Evolutionary conservation across 2,797 vertebrate genomes (phyloP), one percentile per base, ranked within the genome.

Genomic region (Helostoma temminkii): DNA sequence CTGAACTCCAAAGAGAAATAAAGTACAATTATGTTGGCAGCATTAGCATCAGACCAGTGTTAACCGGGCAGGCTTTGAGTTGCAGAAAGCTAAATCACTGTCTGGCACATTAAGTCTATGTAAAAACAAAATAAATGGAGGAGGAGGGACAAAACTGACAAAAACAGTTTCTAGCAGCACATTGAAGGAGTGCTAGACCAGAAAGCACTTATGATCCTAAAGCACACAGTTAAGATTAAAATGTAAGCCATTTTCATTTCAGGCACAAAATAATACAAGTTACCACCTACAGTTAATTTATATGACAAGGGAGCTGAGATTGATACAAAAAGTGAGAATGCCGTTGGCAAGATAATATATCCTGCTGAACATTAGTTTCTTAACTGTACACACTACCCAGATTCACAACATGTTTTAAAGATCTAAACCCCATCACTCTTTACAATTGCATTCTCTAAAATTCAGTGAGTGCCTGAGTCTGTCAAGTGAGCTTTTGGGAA

Each of bases 181-280:
- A 93, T 93, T 92, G 92, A 93, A 95, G 92, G 94, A 94, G 96
- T 97, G 96, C 96, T 95, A 95, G 94, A 95, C 94, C 93, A 96
- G 95, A 95, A 96, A 97, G 96, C 96, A 98, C 96, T 97, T 97
- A 78, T 90, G 92, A 95, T 82, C 78, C 82, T 85, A 88, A 90
- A 89, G 84, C 89, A 91, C 88, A 89, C 74, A 93, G 93, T 94
- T 87, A 93, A 92, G 88, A 91, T 92, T 80, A 89, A 75, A 81
- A 77, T 86, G 87, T 68, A 84, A 92, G 72, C 86, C 70, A 77
- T 86, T 89, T 89, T 85, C 73, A 88, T 76, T 84, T 88, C 79
- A 92, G 93, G 92, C 91, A 92, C 90, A 90, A 88, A 87, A 83
- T 83, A 84, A 88, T 72, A 89, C 74, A 84, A 79, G 57, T 67